phyloP scores from a whole-genome alignment of 2,888 invertebrate genomes.

The Machimus rusticus region DNA sequence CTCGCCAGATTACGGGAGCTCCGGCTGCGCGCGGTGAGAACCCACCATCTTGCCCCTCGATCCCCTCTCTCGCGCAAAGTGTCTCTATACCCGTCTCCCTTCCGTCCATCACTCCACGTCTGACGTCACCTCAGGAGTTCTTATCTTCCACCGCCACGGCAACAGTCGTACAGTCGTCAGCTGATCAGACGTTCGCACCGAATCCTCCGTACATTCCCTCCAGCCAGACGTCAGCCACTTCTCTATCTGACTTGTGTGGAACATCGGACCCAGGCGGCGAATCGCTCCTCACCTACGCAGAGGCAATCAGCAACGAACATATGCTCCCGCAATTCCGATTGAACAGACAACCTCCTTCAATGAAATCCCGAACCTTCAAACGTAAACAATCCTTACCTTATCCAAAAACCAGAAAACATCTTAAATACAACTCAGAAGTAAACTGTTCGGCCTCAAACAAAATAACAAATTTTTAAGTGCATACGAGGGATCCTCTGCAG shows the following conservation, averaged over 20 bases:
- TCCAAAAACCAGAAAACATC: background rate
- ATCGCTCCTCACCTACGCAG: background rate
- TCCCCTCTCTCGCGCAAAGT: no score
- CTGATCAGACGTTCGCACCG: background rate
- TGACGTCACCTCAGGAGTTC: no score
- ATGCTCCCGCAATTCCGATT: background rate
- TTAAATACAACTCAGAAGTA: background rate
- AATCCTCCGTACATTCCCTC: background rate
- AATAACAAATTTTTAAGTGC: background rate
- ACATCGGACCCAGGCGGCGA: background rate
- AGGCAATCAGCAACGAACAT: background rate
- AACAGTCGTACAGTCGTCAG: no score
- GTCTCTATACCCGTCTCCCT: no score
- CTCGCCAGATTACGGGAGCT: no score
- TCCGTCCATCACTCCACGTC: no score
- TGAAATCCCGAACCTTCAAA: background rate
- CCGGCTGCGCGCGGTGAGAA: no score
- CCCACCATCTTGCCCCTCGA: no score
- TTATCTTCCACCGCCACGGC: no score
- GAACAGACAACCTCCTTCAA: background rate
- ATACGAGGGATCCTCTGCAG: background rate
- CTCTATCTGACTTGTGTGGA: background rate
- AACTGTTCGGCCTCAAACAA: background rate
- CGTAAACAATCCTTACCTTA: background rate
- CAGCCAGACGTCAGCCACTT: background rate